These are phyloP conservation scores for Tricholauxania praeusta DNA, from an alignment of 2,888 invertebrate genomes.

Conservation along the genomic window DNA sequence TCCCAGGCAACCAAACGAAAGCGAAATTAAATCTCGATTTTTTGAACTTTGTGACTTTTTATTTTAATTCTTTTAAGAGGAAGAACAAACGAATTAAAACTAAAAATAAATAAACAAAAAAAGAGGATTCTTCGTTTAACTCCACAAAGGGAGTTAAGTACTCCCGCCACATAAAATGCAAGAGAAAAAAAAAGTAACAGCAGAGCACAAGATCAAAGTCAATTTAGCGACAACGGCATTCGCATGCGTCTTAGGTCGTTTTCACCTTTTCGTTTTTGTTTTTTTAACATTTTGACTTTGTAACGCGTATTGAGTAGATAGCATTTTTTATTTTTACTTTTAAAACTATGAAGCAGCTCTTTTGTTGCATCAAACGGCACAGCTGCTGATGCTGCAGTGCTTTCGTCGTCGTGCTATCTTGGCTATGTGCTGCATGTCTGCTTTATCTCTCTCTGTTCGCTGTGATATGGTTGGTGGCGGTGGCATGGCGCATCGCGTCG, in stretches of 20 bases:
- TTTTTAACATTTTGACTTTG: too few species aligned
- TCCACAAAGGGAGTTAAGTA: conserved; percentile 53
- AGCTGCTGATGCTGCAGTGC: conserved; percentile 18
- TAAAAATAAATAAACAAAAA: neutral
- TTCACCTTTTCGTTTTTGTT: too few species aligned
- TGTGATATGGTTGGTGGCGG: neutral
- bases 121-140: neutral
- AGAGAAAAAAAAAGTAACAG: too few species aligned
- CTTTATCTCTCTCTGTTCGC: neutral
- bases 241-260: too few species aligned
- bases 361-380: neutral
- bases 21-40: conserved; percentile 51
- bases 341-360: neutral
- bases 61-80: conserved; percentile 8
- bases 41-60: conserved; percentile 11
- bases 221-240: neutral
- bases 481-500: conserved; percentile 9
- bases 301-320: too few species aligned
- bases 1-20: conserved; percentile 50
- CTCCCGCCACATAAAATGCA: conserved; percentile 52
- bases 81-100: neutral
- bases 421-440: neutral
- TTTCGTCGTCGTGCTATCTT: neutral
- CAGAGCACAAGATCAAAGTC: conserved; percentile 18
- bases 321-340: too few species aligned